phyloP scores from a whole-genome alignment of 2,113 vertebrate genomes.

The Tupaia tana region DNA sequence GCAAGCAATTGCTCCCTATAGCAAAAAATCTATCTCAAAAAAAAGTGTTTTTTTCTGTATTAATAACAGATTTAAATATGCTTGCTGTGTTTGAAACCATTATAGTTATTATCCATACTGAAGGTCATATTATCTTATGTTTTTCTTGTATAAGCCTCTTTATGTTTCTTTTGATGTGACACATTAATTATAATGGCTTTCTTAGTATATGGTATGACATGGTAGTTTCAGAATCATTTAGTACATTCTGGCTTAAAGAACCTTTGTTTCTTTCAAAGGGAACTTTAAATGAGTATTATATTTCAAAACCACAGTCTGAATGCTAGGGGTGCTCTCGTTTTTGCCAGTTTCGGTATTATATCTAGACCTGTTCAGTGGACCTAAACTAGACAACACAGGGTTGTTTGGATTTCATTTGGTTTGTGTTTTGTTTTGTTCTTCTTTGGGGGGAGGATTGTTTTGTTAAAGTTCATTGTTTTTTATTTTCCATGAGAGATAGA shows the following conservation, averaged over 20 bases:
- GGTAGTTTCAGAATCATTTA: neutral
- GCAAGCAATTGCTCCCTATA: too few relatives aligned
- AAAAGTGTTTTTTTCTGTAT: neutral
- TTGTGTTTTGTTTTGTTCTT: neutral
- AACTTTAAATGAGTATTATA: neutral
- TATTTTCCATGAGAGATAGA: too few relatives aligned
- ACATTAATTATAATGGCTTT: neutral
- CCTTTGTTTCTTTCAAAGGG: neutral
- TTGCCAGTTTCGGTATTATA: neutral
- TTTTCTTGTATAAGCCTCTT: neutral
- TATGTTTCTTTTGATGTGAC: neutral
- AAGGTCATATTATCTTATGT: neutral
- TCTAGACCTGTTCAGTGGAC: neutral
- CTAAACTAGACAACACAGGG: neutral
- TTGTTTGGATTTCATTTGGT: neutral
- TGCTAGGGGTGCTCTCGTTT: slow-evolving; percentile 12
- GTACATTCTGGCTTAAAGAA: neutral
- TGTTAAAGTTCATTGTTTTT: too few relatives aligned
- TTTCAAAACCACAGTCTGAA: neutral
- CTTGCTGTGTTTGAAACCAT: neutral
- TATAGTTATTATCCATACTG: neutral
- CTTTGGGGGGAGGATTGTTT: too few relatives aligned
- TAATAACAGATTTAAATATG: slow-evolving; percentile 35
- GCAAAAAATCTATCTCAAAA: too few relatives aligned
- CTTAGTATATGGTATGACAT: neutral